These are phyloP conservation scores for Aethina tumida DNA, from an alignment of 1,140 invertebrate genomes.

Conservation along the genomic window DNA sequence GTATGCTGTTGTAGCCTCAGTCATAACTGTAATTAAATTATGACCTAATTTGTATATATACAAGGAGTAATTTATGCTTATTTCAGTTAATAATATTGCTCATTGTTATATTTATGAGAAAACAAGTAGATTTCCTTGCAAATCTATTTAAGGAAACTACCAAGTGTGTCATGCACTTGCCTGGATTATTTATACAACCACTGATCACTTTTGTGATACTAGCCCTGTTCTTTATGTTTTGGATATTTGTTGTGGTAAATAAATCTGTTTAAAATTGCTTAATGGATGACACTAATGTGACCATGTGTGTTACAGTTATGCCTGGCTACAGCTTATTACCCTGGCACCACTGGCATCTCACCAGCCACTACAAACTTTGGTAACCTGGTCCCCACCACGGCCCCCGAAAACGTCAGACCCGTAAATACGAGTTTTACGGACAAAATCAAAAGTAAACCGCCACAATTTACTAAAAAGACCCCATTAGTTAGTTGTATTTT, in stretches of 20 bases:
- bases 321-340: constrained; percentile 44
- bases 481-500: constrained; percentile 13
- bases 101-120: constrained; percentile 68
- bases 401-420: constrained; percentile 7
- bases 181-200: constrained; percentile 79
- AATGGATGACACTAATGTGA: not conserved
- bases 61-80: not conserved
- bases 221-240: constrained; percentile 71
- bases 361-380: constrained; percentile 3
- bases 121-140: constrained; percentile 67
- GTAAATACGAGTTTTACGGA: constrained; percentile 22
- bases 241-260: constrained; percentile 70
- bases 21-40: constrained; percentile 61
- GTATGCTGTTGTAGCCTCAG: constrained; percentile 79
- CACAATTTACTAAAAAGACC: not conserved
- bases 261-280: not conserved
- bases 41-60: constrained; percentile 6
- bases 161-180: constrained; percentile 71
- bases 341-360: constrained; percentile 24
- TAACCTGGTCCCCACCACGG: not conserved
- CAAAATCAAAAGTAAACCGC: constrained; percentile 21
- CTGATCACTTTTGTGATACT: constrained; percentile 74
- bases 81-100: constrained; percentile 70
- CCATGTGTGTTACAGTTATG: constrained; percentile 39
- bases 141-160: constrained; percentile 81